Conservation (phyloP, 2,888 invertebrate genomes). For the Lepidonotus clava region DNA sequence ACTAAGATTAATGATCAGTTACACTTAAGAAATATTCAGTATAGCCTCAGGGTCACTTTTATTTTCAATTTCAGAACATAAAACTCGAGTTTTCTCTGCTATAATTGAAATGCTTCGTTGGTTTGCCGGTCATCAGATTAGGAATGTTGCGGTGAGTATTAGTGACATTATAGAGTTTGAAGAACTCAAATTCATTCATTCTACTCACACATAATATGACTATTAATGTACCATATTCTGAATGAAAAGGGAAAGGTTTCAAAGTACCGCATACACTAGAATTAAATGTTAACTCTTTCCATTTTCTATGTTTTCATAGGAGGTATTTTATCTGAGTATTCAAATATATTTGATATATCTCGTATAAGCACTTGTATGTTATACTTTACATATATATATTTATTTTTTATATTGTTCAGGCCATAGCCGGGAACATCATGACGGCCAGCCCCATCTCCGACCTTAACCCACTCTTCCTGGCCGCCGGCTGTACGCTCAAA, state of each 20-base stretch:
- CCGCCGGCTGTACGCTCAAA: constrained; percentile 82
- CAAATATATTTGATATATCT: neutral
- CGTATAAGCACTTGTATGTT: neutral
- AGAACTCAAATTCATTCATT: too few species aligned
- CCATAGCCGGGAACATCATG: constrained; percentile 95
- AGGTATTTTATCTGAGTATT: neutral
- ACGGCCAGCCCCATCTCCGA: constrained; percentile 98
- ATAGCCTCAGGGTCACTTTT: too few species aligned
- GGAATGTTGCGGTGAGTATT: constrained; percentile 89
- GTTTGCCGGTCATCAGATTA: constrained; percentile 97
- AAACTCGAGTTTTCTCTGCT: constrained; percentile 81
- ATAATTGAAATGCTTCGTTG: constrained; percentile 92
- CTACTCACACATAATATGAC: too few species aligned
- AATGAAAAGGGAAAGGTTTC: too few species aligned
- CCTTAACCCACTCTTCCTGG: constrained; percentile 94
- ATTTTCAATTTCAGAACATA: constrained; percentile 67
- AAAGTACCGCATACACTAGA: too few species aligned
- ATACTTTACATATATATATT: neutral
- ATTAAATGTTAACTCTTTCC: too few species aligned
- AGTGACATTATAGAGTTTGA: neutral
- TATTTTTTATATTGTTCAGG: constrained; percentile 80
- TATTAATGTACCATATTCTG: too few species aligned
- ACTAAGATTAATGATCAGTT: too few species aligned
- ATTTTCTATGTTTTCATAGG: too few species aligned
- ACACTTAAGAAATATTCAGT: too few species aligned